Percentiles rank a stretch among this genome's conserved stretches.
phyloP scores from a whole-genome alignment of 2,113 vertebrate species.

The Ceyx melanurus region DNA sequence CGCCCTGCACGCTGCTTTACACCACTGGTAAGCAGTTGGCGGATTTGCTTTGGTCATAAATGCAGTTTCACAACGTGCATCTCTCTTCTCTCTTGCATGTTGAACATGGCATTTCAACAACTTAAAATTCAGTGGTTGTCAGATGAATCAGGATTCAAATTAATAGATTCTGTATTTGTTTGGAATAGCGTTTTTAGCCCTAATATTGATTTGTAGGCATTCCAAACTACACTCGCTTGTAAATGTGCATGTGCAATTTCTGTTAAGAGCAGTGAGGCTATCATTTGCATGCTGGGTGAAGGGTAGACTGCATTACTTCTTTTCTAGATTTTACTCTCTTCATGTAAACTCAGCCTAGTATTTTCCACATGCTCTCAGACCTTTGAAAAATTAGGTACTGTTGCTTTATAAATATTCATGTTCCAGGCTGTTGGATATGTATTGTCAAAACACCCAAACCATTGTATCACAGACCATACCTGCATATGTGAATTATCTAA shows the following conservation, averaged over 20 bases:
- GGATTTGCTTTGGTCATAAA: constrained; percentile 44
- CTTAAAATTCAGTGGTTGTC: background rate
- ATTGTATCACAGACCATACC: background rate
- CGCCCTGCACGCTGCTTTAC: background rate
- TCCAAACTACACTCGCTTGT: background rate
- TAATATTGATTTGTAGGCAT: background rate
- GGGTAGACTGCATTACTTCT: background rate
- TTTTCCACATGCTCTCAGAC: background rate
- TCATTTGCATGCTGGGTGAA: background rate
- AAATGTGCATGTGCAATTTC: background rate
- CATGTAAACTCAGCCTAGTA: background rate
- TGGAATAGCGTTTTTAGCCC: background rate
- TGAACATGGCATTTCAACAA: background rate
- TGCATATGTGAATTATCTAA: background rate
- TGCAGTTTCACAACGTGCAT: background rate
- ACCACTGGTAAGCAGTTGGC: background rate
- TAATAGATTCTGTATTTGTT: background rate
- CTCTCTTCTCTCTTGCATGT: background rate
- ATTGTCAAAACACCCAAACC: background rate
- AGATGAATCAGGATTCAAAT: background rate
- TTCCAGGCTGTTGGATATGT: background rate
- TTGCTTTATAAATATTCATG: background rate
- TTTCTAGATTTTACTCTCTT: background rate
- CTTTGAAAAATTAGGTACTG: background rate
- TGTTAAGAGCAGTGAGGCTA: background rate